Conservation (phyloP, 2,888 invertebrate species). For the Hirtodrosophila alboralis region DNA sequence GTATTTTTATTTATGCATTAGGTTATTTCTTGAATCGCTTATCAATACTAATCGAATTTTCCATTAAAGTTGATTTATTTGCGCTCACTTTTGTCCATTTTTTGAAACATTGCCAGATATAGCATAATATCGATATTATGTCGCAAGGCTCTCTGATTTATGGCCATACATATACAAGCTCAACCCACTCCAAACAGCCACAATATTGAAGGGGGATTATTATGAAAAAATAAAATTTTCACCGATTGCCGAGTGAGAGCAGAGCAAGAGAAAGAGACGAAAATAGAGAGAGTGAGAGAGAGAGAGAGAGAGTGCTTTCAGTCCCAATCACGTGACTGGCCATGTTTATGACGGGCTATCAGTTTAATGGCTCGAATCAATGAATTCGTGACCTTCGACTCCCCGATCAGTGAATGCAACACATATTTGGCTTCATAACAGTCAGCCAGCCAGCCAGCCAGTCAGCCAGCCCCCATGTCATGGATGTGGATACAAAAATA, state of each 20-base stretch:
- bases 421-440: constrained; percentile 2
- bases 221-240: constrained; percentile 73
- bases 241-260: constrained; percentile 55
- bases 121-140: constrained; percentile 67
- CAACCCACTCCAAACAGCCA: constrained; percentile 2
- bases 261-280: too few species aligned
- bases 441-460: too few species aligned
- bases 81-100: constrained; percentile 6
- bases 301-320: too few species aligned
- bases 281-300: too few species aligned
- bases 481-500: constrained; percentile 21
- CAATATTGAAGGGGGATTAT: constrained; percentile 43
- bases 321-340: constrained; percentile 55
- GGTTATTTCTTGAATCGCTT: constrained; percentile 24
- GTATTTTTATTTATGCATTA: constrained; percentile 33
- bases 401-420: not conserved
- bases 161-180: constrained; percentile 29
- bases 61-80: constrained; percentile 45
- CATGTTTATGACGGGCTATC: constrained; percentile 65
- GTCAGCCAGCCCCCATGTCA: constrained; percentile 4
- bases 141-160: constrained; percentile 67
- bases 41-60: constrained; percentile 26
- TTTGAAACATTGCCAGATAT: constrained; percentile 55
- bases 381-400: constrained; percentile 16
- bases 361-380: constrained; percentile 61